Evolutionary conservation across 2,888 invertebrate genomes (phyloP).

Genomic region (Pachycephus smyrnensis): DNA sequence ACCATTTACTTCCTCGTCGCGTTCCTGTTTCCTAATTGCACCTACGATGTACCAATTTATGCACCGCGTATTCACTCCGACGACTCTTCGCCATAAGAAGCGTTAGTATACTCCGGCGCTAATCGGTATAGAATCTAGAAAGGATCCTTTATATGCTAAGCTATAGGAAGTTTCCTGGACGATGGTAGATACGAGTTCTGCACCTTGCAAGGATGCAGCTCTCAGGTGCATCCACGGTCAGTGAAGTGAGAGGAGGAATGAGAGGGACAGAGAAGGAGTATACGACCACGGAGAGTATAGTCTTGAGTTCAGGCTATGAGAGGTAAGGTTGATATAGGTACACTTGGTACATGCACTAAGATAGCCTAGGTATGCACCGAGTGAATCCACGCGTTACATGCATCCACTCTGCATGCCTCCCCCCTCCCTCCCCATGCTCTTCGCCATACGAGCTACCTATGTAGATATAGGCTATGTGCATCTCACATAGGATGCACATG

Average conservation of each 20-base stretch:
- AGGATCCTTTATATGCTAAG: background rate
- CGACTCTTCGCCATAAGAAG: background rate
- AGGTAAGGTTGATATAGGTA: background rate
- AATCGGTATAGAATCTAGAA: background rate
- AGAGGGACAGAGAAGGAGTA: background rate
- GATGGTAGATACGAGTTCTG: background rate
- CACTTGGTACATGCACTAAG: background rate
- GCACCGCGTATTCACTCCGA: background rate
- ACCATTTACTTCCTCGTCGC: background rate
- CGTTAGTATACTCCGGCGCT: background rate
- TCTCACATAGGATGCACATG: background rate
- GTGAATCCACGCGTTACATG: background rate
- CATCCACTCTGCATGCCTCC: background rate
- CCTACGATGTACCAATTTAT: background rate
- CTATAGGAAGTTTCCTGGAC: background rate
- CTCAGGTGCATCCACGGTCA: conserved; percentile 12
- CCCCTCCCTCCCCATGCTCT: background rate
- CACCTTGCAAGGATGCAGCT: background rate
- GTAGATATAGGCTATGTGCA: background rate
- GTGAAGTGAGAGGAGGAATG: background rate
- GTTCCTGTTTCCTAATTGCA: background rate
- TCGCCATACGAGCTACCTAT: background rate
- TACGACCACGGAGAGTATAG: background rate
- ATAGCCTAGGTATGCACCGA: background rate
- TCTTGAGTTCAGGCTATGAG: background rate